phyloP scores from a whole-genome alignment of 2,113 vertebrate genomes.

The Herpetotheres cachinnans region DNA sequence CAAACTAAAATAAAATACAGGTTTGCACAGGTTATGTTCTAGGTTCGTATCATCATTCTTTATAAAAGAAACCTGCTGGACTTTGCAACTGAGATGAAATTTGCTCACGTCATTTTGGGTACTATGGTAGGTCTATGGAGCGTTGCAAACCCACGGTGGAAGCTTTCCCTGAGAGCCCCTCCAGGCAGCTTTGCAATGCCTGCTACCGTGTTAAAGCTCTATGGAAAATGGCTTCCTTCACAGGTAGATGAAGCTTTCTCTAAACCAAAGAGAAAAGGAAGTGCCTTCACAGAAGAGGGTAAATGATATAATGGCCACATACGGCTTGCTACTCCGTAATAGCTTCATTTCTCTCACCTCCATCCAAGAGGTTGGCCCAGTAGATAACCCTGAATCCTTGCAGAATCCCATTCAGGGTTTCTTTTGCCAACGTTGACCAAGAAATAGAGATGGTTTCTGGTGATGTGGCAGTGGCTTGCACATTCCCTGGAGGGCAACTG shows the following conservation, averaged over 20 bases:
- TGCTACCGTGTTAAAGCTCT: neutral
- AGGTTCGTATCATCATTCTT: neutral
- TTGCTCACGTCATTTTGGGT: neutral
- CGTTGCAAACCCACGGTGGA: neutral
- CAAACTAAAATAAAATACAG: neutral
- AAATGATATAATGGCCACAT: neutral
- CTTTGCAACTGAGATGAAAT: neutral
- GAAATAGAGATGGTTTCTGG: slow-evolving; percentile 96
- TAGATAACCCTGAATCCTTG: slow-evolving; percentile 97
- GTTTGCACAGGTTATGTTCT: neutral
- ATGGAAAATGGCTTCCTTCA: neutral
- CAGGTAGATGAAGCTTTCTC: neutral
- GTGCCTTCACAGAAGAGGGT: neutral
- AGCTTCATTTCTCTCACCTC: slow-evolving; percentile 77
- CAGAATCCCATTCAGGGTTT: slow-evolving; percentile 94
- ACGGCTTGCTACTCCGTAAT: neutral
- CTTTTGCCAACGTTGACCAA: slow-evolving; percentile 91
- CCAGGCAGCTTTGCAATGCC: neutral
- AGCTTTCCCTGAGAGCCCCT: neutral
- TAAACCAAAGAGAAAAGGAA: neutral
- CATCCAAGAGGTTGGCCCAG: slow-evolving; percentile 97
- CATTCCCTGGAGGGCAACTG: slow-evolving; percentile 92
- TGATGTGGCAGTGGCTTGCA: slow-evolving; percentile 92
- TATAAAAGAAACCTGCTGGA: neutral
- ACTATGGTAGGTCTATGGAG: neutral